These are phyloP conservation scores for Monochamus saltuarius DNA, from an alignment of 1,140 invertebrate genomes.

Conservation along the genomic window DNA sequence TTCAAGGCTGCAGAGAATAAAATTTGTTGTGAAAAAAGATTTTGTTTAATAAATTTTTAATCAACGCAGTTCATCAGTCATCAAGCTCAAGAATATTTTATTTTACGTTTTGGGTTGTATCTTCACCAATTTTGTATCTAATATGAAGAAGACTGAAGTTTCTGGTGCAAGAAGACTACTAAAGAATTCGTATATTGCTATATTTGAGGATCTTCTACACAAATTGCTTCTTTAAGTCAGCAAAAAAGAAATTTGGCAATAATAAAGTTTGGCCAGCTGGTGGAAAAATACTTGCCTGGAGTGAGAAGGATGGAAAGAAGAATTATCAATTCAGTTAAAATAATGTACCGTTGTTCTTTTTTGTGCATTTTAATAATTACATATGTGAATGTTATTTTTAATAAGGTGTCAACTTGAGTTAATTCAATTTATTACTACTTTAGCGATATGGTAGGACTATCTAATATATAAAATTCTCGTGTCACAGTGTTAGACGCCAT, in stretches of 20 bases:
- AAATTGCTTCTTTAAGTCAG: not conserved
- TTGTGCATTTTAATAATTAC: not conserved
- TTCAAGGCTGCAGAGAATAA: too few relatives aligned
- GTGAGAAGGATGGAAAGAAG: not conserved
- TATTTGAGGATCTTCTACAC: constrained; percentile 1
- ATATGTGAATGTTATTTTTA: not conserved
- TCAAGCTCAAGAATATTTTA: too few relatives aligned
- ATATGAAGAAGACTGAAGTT: not conserved
- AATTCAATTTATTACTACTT: not conserved
- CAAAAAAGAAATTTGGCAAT: constrained; percentile 3
- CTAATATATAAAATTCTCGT: too few relatives aligned
- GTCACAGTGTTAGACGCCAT: too few relatives aligned
- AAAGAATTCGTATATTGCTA: not conserved
- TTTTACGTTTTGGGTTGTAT: too few relatives aligned
- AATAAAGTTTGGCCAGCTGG: constrained; percentile 8
- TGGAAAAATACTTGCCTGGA: not conserved
- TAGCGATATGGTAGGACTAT: not conserved
- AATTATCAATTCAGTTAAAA: not conserved
- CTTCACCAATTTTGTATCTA: not conserved
- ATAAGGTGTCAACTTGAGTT: not conserved
- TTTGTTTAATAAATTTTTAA: too few relatives aligned
- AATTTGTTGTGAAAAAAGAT: too few relatives aligned
- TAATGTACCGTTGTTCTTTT: not conserved
- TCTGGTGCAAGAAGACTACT: not conserved
- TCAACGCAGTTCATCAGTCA: too few relatives aligned